These are phyloP conservation scores for Aurelia sp. DNA, from an alignment of 30 jellyfish, hydroid and myxozoan genomes.

Conservation along the genomic window DNA sequence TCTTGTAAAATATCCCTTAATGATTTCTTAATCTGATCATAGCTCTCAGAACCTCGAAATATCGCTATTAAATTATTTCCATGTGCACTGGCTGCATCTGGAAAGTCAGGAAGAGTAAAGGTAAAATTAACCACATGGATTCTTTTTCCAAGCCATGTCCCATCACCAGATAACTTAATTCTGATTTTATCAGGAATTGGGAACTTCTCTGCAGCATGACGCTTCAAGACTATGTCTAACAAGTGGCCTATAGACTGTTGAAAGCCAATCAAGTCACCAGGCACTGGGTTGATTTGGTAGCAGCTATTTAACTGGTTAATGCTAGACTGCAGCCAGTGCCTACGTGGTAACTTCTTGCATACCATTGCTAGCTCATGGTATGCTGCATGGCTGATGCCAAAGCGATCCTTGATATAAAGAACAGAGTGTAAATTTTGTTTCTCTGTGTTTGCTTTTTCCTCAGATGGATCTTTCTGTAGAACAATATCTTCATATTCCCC, in stretches of 20 bases:
- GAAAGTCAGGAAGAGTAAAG: slow-evolving; percentile 8
- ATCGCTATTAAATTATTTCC: background rate
- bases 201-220: background rate
- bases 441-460: no score
- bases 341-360: background rate
- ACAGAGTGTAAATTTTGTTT: background rate
- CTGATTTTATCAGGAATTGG: background rate
- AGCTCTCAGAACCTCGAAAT: background rate
- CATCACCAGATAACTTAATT: slow-evolving; percentile 25
- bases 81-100: slow-evolving; percentile 6
- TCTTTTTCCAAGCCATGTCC: slow-evolving; percentile 20
- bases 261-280: slow-evolving; percentile 3
- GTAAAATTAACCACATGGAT: slow-evolving; percentile 7
- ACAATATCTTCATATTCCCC: background rate
- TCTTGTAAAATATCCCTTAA: slow-evolving; percentile 5
- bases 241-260: background rate
- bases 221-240: no score
- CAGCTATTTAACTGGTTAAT: slow-evolving; percentile 1
- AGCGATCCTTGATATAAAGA: background rate
- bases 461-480: background rate
- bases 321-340: slow-evolving; percentile 6
- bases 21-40: background rate
- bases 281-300: background rate
- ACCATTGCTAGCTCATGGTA: slow-evolving; percentile 3
- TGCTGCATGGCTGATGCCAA: slow-evolving; percentile 12